A percentile compares a stretch with the other conserved stretches of the same genome.
These are phyloP conservation scores for Lasius fuliginosus DNA, from an alignment of 2,888 invertebrate genomes.

Conservation along the genomic window DNA sequence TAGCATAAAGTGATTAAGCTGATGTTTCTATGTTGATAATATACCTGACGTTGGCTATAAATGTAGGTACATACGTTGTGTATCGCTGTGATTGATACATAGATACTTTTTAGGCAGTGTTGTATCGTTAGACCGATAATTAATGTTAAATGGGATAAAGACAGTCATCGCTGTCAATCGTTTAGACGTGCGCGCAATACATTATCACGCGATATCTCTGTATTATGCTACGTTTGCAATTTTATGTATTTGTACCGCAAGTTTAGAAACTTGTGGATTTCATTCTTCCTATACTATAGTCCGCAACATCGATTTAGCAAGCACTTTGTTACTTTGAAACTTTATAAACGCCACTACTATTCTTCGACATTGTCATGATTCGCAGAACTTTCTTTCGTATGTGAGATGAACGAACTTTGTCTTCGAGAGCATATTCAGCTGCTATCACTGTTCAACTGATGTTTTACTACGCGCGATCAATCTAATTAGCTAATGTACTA, in stretches of 20 bases:
- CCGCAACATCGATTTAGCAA: neutral
- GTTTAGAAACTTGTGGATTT: neutral
- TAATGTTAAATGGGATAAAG: slow-evolving; percentile 63
- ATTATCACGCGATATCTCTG: slow-evolving; percentile 7
- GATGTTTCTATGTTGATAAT: slow-evolving; percentile 79
- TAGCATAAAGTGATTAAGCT: slow-evolving; percentile 61
- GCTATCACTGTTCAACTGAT: slow-evolving; percentile 14
- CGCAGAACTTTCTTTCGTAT: neutral
- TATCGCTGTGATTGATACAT: slow-evolving; percentile 82
- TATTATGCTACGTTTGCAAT: neutral
- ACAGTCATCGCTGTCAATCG: slow-evolving; percentile 68
- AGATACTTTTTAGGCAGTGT: slow-evolving; percentile 72
- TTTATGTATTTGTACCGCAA: neutral
- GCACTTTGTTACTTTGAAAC: neutral
- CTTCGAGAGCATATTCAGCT: neutral
- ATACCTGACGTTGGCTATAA: slow-evolving; percentile 61
- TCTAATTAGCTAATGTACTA: slow-evolving; percentile 37
- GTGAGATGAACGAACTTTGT: neutral
- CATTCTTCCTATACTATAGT: neutral
- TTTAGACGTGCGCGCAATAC: slow-evolving; percentile 55
- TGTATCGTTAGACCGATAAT: slow-evolving; percentile 69
- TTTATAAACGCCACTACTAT: neutral
- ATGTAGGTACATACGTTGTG: slow-evolving; percentile 69
- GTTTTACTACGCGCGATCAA: slow-evolving; percentile 37
- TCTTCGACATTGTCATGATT: neutral